Base-by-base conservation (phyloP, 1,140 invertebrate species). In the Physella acuta region DNA sequence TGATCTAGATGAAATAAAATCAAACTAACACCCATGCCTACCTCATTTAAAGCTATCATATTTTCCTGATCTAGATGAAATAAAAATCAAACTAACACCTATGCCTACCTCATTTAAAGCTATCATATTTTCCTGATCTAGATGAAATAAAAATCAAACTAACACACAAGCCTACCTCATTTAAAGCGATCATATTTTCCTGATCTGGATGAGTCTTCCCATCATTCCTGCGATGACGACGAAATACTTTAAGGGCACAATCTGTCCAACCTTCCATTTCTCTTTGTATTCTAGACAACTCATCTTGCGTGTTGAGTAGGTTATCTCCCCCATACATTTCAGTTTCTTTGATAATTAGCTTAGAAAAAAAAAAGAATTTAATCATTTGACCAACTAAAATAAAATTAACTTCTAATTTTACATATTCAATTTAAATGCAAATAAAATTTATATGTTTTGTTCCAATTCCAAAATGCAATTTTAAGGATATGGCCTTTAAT, bases 201-300 rank as follows among this genome's bases (percentile, higher is more conserved):
- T 83, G 77, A 49, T 82, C 79, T 33, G 74, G 76, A 68, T 84
- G 79, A 17, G 72, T 73, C 24, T 72, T 75, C 24, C 73, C 72
- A 26, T 73, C 78, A 28, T 73, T 70, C 24, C 72, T 75, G 34
- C 78, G 70, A 59, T 85, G 83, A 28, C 83, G 73, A 51, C 74
- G 73, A 63, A 84, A 84, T 17, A 84, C 75, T 70, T 79, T 75
- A 20, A 83, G 67, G 3, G 81, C 80, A 68, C 75, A 75, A 68
- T 85, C 82, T 26, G 81, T 84, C 82, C 82, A 85, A 4, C 77
- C 78, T 14, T 81, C 78, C 75, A 84, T 78, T 71, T 83, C 75
- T 58, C 71, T 55, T n/a, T 76, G 73, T 20, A 84, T 79, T 3
- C 76, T 26, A 8, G 71, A 74, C 49, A 85, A 39, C 56, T 76